A percentile compares a stretch with the other conserved stretches of the same genome.
Evolutionary conservation across 2,888 invertebrate genomes (phyloP).

Genomic region (Pollenia labialis): DNA sequence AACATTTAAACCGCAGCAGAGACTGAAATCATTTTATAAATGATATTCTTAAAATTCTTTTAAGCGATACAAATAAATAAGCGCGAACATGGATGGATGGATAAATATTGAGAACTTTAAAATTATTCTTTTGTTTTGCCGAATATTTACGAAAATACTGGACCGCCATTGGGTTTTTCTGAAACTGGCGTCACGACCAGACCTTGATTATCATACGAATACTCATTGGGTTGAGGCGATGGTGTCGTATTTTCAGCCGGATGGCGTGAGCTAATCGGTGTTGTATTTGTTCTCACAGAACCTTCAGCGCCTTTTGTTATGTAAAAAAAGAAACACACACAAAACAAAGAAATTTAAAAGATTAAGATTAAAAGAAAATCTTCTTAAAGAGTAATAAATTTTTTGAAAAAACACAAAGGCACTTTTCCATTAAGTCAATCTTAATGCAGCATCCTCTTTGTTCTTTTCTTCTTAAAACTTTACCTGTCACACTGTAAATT

Average conservation of each 20-base stretch:
- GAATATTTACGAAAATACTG: slow-evolving; percentile 69
- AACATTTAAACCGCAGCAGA: slow-evolving; percentile 30
- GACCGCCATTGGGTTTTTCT: slow-evolving; percentile 78
- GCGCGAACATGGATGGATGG: slow-evolving; percentile 36
- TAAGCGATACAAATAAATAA: slow-evolving; percentile 42
- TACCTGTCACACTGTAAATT: slow-evolving; percentile 82
- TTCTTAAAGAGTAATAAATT: slow-evolving; percentile 61
- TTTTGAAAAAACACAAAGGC: not conserved
- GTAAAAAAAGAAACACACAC: not conserved
- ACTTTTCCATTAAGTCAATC: slow-evolving; percentile 28
- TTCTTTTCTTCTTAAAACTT: slow-evolving; percentile 26
- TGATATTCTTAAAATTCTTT: slow-evolving; percentile 7
- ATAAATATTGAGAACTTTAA: not conserved
- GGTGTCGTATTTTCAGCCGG: slow-evolving; percentile 91
- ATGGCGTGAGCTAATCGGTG: slow-evolving; percentile 88
- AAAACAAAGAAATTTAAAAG: slow-evolving; percentile 19
- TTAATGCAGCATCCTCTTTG: slow-evolving; percentile 31
- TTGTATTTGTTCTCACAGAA: slow-evolving; percentile 88
- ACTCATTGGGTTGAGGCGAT: slow-evolving; percentile 86
- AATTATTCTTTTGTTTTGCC: not conserved
- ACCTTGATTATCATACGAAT: slow-evolving; percentile 91
- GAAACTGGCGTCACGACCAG: slow-evolving; percentile 87
- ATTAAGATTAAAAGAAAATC: slow-evolving; percentile 30
- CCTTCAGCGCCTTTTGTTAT: slow-evolving; percentile 85
- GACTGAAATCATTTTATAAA: slow-evolving; percentile 53